Evolutionary conservation across 2,888 invertebrate genomes (phyloP), one percentile per base, ranked within the genome.

Genomic region (Pocota personata): DNA sequence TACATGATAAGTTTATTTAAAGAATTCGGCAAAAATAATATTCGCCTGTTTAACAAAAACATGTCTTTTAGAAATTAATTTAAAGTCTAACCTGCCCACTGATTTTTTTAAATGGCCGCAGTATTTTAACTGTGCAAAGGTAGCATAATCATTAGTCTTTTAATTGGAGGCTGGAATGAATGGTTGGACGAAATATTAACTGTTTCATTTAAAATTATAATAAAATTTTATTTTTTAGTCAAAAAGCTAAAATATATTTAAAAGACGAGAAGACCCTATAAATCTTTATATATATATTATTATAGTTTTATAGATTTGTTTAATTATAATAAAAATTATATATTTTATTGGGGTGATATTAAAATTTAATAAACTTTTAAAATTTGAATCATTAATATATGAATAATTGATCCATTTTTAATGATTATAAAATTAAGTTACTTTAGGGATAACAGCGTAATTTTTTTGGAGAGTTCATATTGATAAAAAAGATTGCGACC

Each of bases 401-500:
- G 94, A 92, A 8, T 93, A 88, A 87, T 89, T 94, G 94, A 94
- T 94, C 94, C 94, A 93, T 89, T 92, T 90, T 89, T 94, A 93
- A 90, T 93, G 94, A 94, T 94, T 94, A 94, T 88, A 94, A 94
- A 94, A 94, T 93, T 93, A 95, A 96, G 94, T 95, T 96, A 96
- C 95, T 95, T 95, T 95, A 95, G 95, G 95, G 95, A 96, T 96
- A 96, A 96, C 96, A 96, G 96, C 95, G 94, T 96, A 94, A 96
- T 96, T 94, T 94, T 94, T 94, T 95, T 95, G 93, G 93, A 95
- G 94, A 96, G 96, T 94, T 94, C 95, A 91, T 92, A 96, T 96
- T 94, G 93, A 93, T 94, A 95, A 94, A 93, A 94, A 92, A 94
- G 95, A 93, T 96, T 96, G 95, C 95, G 95, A 96, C 96, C 96